phyloP scores from a whole-genome alignment of 1,140 invertebrate genomes.

The Panagrolaimus sp. region DNA sequence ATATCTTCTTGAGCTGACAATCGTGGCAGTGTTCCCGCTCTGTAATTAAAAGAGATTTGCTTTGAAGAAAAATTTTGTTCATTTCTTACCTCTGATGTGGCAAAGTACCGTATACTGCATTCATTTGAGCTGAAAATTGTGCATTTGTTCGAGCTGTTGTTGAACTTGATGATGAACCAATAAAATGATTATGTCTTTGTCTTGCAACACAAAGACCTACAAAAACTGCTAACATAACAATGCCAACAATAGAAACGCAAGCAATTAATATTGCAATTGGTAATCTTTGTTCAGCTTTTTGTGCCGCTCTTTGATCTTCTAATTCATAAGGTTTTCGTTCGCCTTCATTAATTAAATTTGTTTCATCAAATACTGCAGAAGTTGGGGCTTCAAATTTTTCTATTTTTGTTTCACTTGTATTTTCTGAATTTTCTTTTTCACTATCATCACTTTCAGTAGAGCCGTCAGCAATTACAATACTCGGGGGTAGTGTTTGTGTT shows the following conservation, averaged over 20 bases:
- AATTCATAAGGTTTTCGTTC: conserved; percentile 12
- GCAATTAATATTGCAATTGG: conserved; percentile 49
- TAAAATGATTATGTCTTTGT: conserved; percentile 28
- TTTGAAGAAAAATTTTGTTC: not conserved
- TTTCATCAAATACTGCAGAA: conserved; percentile 8
- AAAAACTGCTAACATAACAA: conserved; percentile 58
- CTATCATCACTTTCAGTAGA: no score
- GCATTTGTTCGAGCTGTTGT: conserved; percentile 40
- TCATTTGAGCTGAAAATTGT: conserved; percentile 43
- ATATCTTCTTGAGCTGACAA: conserved; percentile 34
- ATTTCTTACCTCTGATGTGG: conserved; percentile 29
- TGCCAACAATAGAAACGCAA: conserved; percentile 45
- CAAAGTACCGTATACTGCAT: conserved; percentile 38
- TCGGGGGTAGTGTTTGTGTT: conserved; percentile 46
- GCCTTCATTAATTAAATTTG: conserved; percentile 12
- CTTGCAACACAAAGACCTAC: conserved; percentile 48
- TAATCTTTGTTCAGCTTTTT: conserved; percentile 18
- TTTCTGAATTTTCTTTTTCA: not conserved
- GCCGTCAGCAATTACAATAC: conserved; percentile 44
- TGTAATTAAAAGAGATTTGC: not conserved
- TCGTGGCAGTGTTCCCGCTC: conserved; percentile 21
- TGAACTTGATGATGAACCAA: conserved; percentile 37
- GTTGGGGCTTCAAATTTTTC: conserved; percentile 8
- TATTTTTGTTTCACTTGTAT: not conserved
- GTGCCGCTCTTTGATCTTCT: conserved; percentile 7